A percentile compares a stretch with the other conserved stretches of the same genome.
These are phyloP conservation scores for Tetramorium bicarinatum DNA, from an alignment of 2,888 invertebrate species.

Conservation along the genomic window DNA sequence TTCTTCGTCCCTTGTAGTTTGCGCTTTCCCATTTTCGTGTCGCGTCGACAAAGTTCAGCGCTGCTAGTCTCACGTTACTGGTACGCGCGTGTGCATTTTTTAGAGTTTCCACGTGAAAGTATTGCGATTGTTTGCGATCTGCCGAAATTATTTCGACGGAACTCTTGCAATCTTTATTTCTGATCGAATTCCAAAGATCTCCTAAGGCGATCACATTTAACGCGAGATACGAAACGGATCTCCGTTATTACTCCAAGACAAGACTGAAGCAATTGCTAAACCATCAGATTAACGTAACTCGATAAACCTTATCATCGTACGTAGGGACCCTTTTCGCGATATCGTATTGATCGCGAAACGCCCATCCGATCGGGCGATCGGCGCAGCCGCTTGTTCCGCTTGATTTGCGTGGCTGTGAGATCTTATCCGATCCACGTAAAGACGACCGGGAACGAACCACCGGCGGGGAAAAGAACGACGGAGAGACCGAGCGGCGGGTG, in stretches of 20 bases:
- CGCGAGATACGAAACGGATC: slow-evolving; percentile 11
- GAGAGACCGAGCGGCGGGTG: not conserved
- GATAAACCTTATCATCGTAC: slow-evolving; percentile 30
- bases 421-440: slow-evolving; percentile 63
- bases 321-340: not conserved
- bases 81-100: slow-evolving; percentile 10
- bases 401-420: slow-evolving; percentile 76
- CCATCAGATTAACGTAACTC: slow-evolving; percentile 33
- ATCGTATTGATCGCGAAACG: slow-evolving; percentile 34
- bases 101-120: slow-evolving; percentile 1
- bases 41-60: slow-evolving; percentile 33
- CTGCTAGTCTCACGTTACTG: slow-evolving; percentile 18
- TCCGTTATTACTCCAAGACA: not conserved
- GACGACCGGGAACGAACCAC: slow-evolving; percentile 21
- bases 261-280: slow-evolving; percentile 36
- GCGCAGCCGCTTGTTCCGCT: slow-evolving; percentile 71
- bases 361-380: slow-evolving; percentile 30
- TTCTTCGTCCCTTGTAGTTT: slow-evolving; percentile 7
- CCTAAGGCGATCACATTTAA: not conserved
- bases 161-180: not conserved
- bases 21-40: slow-evolving; percentile 1
- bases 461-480: slow-evolving; percentile 46
- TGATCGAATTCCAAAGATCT: not conserved
- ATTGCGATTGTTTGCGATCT: slow-evolving; percentile 7
- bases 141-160: not conserved